Percentiles rank a stretch among this genome's conserved stretches.
Conservation (phyloP, 1,140 invertebrate genomes). For the Sycobia sp. region DNA sequence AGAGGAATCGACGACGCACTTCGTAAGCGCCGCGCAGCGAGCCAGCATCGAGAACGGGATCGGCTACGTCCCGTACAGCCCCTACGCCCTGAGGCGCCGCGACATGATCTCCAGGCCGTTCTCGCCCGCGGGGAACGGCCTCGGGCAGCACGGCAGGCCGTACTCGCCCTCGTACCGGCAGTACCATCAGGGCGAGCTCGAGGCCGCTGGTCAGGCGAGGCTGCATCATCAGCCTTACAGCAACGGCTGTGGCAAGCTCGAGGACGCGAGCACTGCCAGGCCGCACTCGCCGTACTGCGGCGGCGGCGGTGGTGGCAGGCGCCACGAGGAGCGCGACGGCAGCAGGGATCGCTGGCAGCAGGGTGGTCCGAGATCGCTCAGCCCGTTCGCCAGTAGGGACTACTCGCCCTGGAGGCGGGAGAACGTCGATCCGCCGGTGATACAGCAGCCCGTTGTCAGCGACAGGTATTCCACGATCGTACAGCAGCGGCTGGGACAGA, state of each 20-base stretch:
- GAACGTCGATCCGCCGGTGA: constrained; percentile 51
- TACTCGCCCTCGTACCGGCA: constrained; percentile 43
- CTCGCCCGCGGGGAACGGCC: constrained; percentile 38
- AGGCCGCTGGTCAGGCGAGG: constrained; percentile 35
- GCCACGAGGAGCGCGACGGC: constrained; percentile 46
- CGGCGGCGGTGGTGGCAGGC: constrained; percentile 28
- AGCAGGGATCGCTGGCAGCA: constrained; percentile 51
- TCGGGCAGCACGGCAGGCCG: constrained; percentile 33
- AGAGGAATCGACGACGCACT: not conserved
- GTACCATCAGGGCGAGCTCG: constrained; percentile 27
- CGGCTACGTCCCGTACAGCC: constrained; percentile 55
- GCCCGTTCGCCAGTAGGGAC: constrained; percentile 56
- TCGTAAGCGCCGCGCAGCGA: constrained; percentile 35
- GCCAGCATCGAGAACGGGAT: constrained; percentile 44
- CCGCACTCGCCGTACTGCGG: constrained; percentile 45
- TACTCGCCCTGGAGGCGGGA: constrained; percentile 60
- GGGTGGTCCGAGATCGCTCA: constrained; percentile 51
- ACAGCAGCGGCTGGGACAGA: constrained; percentile 49
- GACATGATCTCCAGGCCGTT: constrained; percentile 51
- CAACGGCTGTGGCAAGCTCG: constrained; percentile 18
- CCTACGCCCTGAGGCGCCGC: constrained; percentile 52
- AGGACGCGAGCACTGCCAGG: constrained; percentile 36
- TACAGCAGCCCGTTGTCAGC: constrained; percentile 29
- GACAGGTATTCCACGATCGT: constrained; percentile 49
- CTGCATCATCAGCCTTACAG: constrained; percentile 19